phyloP scores from a whole-genome alignment of 2,888 invertebrate species.

The Andrena haemorrhoa region DNA sequence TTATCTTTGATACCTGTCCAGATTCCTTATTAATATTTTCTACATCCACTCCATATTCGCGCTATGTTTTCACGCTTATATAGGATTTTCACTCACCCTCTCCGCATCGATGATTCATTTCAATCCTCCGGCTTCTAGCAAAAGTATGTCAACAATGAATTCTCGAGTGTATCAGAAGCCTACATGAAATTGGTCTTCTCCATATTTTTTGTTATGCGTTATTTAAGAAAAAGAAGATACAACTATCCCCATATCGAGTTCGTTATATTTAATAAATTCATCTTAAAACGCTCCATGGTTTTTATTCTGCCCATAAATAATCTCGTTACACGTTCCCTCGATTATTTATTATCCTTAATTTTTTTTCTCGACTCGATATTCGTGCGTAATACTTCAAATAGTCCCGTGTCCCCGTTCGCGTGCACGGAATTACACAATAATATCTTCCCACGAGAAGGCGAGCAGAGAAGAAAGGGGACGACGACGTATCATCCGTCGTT shows the following conservation, averaged over 20 bases:
- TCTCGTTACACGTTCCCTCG: background rate
- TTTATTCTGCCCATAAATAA: no score
- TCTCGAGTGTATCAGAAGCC: no score
- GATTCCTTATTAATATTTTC: background rate
- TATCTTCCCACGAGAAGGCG: slow-evolving; percentile 34
- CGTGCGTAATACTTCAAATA: slow-evolving; percentile 33
- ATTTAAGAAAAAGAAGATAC: background rate
- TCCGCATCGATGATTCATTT: no score
- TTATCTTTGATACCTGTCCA: background rate
- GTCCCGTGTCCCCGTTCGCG: slow-evolving; percentile 35
- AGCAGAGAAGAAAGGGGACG: slow-evolving; percentile 43
- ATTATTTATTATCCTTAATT: background rate
- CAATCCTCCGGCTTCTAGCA: no score
- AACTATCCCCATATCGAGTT: no score
- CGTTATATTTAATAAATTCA: no score
- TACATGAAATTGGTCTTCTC: no score
- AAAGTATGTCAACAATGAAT: no score
- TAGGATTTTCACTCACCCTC: background rate
- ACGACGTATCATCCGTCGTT: slow-evolving; percentile 56
- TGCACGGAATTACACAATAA: slow-evolving; percentile 42
- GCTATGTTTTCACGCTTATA: background rate
- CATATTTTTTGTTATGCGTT: background rate
- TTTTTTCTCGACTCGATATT: slow-evolving; percentile 26
- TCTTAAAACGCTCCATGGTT: no score
- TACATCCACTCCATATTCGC: background rate